A percentile compares a stretch with the other conserved stretches of the same genome.
These are phyloP conservation scores for Chelidonichthys spinosus DNA, from an alignment of 2,797 vertebrate species.

Conservation along the genomic window DNA sequence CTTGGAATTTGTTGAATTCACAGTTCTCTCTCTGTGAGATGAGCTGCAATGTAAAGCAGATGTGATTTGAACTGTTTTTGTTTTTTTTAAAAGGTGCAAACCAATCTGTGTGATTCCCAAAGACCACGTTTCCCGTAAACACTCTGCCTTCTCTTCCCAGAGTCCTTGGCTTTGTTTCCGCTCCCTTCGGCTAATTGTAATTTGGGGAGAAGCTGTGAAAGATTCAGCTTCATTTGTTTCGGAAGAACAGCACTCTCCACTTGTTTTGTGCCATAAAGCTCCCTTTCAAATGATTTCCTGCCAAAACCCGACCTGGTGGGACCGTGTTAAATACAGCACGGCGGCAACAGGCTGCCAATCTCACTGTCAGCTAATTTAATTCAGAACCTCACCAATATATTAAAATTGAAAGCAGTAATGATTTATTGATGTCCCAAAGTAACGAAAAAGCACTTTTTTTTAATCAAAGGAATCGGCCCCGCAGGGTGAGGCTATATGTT, in stretches of 20 bases:
- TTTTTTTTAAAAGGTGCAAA: too few species aligned
- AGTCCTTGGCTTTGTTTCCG: neutral
- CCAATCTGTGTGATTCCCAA: neutral
- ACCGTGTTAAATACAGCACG: constrained; percentile 6
- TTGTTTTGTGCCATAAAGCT: constrained; percentile 25
- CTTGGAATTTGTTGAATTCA: too few species aligned
- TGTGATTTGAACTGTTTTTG: too few species aligned
- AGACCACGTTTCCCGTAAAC: neutral
- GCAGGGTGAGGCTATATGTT: constrained; percentile 14
- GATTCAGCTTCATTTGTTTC: constrained; percentile 9
- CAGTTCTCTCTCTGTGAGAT: too few species aligned
- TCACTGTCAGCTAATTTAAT: constrained; percentile 7
- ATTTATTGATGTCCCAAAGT: constrained; percentile 41
- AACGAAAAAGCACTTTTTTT: constrained; percentile 14
- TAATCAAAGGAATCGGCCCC: constrained; percentile 18
- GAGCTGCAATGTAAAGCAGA: too few species aligned
- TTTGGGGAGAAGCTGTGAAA: neutral
- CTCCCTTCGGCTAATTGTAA: neutral
- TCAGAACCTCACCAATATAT: constrained; percentile 1
- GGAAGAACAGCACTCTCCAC: neutral
- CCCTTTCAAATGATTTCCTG: constrained; percentile 31
- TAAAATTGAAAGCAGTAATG: constrained; percentile 16
- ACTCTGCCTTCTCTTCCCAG: neutral
- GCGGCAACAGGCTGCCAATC: constrained; percentile 9
- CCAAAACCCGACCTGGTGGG: constrained; percentile 26